These are phyloP conservation scores for Gymnocheta viridis DNA, from an alignment of 2,888 invertebrate genomes.

Conservation along the genomic window DNA sequence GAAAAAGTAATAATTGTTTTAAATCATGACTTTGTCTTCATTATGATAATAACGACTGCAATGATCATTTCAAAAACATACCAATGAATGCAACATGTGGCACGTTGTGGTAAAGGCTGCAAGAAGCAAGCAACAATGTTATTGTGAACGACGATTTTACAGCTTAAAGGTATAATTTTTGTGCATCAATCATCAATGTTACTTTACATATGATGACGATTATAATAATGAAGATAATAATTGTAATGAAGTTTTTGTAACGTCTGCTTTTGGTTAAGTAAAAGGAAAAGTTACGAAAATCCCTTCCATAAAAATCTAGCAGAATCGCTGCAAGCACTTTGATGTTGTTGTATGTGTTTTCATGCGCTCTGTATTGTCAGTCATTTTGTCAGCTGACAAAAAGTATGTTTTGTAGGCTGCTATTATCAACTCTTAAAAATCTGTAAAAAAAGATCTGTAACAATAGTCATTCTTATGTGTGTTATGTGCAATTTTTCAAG, in stretches of 20 bases:
- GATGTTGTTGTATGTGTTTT: neutral
- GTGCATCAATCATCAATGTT: constrained; percentile 54
- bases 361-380: constrained; percentile 30
- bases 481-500: constrained; percentile 33
- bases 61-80: constrained; percentile 27
- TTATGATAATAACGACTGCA: constrained; percentile 13
- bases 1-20: constrained; percentile 53
- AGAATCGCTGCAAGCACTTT: neutral
- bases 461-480: constrained; percentile 6
- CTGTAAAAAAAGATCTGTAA: constrained; percentile 25
- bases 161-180: constrained; percentile 62
- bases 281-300: constrained; percentile 36
- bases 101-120: neutral
- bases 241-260: constrained; percentile 19
- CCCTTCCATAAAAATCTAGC: neutral
- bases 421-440: constrained; percentile 56
- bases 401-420: constrained; percentile 12
- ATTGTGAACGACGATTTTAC: constrained; percentile 61
- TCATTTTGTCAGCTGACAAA: constrained; percentile 51
- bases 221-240: neutral
- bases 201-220: constrained; percentile 13
- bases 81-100: neutral
- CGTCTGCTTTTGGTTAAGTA: neutral
- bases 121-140: neutral
- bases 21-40: constrained; percentile 61